Percentiles rank a stretch among this genome's conserved stretches.
phyloP scores from a whole-genome alignment of 2,888 invertebrate genomes.

The Limenitis camilla region DNA sequence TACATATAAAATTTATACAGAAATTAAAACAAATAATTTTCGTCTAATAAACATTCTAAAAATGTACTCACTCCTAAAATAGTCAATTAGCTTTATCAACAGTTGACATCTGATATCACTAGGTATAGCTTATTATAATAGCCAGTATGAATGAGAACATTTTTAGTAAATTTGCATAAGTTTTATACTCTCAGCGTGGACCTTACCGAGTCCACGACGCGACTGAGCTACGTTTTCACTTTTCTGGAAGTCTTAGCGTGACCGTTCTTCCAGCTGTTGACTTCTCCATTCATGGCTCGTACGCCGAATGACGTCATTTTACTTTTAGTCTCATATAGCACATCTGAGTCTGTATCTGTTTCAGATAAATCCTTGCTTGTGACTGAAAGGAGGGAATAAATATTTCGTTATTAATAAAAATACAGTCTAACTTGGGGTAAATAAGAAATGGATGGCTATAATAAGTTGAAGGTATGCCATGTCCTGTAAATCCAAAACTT shows the following conservation, averaged over 20 bases:
- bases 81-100: no score
- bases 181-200: conserved; percentile 14
- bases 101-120: no score
- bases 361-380: conserved; percentile 79
- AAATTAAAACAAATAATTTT: no score
- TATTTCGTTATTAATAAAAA: not conserved
- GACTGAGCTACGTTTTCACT: conserved; percentile 57
- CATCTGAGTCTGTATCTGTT: conserved; percentile 89
- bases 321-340: conserved; percentile 84
- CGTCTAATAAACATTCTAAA: no score
- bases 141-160: not conserved
- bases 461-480: no score
- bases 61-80: no score
- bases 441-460: no score
- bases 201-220: conserved; percentile 12
- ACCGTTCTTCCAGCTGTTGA: conserved; percentile 74
- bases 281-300: conserved; percentile 57
- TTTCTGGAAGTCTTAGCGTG: conserved; percentile 58
- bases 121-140: not conserved
- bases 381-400: conserved; percentile 55
- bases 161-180: conserved; percentile 10
- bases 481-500: no score
- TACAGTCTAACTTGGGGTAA: no score
- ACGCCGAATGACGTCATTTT: conserved; percentile 66
- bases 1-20: no score